Percentiles rank a stretch among this genome's conserved stretches.
Evolutionary conservation across 2,113 vertebrate genomes (phyloP).

Genomic region (Stomatorhinus ivindoensis): DNA sequence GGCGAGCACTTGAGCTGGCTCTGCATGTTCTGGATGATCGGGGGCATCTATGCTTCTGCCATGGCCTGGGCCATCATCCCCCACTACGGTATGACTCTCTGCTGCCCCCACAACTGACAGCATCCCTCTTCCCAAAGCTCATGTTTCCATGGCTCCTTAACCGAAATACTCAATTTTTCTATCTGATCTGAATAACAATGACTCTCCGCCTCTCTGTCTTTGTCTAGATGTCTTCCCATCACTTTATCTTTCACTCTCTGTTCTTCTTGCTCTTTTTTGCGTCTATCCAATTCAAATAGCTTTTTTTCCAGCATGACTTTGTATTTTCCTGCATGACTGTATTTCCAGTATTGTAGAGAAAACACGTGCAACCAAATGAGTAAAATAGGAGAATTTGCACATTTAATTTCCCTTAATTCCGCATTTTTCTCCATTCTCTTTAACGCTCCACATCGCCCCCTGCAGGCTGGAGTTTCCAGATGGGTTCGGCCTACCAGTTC

Average conservation of each 20-base stretch:
- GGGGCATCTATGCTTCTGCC: slow-evolving; percentile 90
- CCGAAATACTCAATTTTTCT: background rate
- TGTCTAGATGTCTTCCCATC: background rate
- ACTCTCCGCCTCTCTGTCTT: background rate
- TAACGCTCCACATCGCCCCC: background rate
- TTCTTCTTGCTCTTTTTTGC: background rate
- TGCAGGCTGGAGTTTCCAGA: slow-evolving; percentile 91
- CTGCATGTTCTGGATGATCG: slow-evolving; percentile 99
- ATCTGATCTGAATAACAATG: background rate
- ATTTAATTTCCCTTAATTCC: background rate
- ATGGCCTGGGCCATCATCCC: slow-evolving; percentile 99
- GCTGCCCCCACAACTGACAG: background rate
- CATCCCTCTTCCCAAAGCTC: background rate
- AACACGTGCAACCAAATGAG: background rate
- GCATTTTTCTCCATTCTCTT: slow-evolving; percentile 11
- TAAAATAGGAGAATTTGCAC: background rate
- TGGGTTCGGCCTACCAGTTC: slow-evolving; percentile 84
- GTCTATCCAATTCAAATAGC: background rate
- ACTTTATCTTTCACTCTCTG: background rate
- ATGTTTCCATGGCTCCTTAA: background rate
- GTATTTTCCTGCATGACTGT: too few relatives aligned
- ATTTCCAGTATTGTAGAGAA: background rate
- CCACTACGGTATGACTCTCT: slow-evolving; percentile 76
- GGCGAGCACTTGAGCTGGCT: slow-evolving; percentile 97
- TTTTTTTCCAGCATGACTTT: background rate